Base-by-base conservation (phyloP, 2,888 invertebrate species). In the Yponomeuta sedellus region DNA sequence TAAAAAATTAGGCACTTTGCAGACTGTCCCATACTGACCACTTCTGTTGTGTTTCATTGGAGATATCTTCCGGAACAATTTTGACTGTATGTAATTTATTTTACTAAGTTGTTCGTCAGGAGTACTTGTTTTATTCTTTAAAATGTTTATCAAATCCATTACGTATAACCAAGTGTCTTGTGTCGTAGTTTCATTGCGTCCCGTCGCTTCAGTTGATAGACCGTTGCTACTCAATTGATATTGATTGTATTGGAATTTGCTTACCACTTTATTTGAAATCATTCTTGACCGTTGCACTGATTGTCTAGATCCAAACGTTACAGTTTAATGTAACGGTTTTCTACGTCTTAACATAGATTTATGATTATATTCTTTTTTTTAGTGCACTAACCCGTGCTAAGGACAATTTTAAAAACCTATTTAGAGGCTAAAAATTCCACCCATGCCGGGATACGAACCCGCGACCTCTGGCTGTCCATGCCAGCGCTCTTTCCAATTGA, bases 31-130 rank as follows among this genome's bases (percentile, higher is more conserved):
- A 52, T 65, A 62, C 59, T 34, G 12, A 86, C 86, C 77, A 66
- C 81, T 85, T 10, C 70, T 70, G 71, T 78, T 81, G 20, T 76
- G 73, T 61, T 75, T 69, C 25, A 68, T 72, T 34, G 79, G 75
- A 66, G 76, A 71, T 64, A 79, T 72, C 4, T 74, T 74, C 66
- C 76, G 72, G 28, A 78, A 66, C 44, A 79, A 64, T 22, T 67
- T 69, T 10, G 71, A 69, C 25, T 20, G 59, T 59, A 25, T 59
- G 25, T 59, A 10, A 8, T 59, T 25, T 22, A 1, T n/a, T 6
- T 59, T 25, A 22, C 12, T 20, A 20, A 22, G 3, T 10, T 20
- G 74, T 68, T n/a, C 16, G 12, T 16, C 44, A 52, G 44, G 25
- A 64, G 25, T 34, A 65, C 20, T 58, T 10, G 58, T 65, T 19